Conservation (phyloP, 2,113 vertebrate species). For the Sialia sialis region DNA sequence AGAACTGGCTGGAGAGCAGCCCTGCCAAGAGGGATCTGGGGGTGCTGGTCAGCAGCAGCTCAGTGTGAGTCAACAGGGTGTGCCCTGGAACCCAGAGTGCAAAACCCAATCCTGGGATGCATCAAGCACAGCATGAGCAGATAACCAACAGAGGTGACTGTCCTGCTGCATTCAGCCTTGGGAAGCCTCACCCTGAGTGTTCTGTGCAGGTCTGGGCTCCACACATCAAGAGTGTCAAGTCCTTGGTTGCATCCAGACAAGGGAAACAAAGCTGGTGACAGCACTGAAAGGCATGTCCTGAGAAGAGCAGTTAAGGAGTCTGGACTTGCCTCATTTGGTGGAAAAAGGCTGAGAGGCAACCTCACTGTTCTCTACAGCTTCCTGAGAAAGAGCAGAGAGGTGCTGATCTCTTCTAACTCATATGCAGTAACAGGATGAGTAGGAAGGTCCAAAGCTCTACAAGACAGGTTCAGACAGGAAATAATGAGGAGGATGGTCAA, state of each 20-base stretch:
- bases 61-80: background rate
- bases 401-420: background rate
- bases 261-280: background rate
- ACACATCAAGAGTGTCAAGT: accelerated
- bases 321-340: background rate
- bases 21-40: background rate
- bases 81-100: background rate
- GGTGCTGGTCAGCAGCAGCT: background rate
- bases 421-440: background rate
- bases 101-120: background rate
- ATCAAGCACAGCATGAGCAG: background rate
- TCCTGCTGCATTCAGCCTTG: accelerated
- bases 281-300: background rate
- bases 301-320: background rate
- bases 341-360: background rate
- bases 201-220: background rate
- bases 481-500: background rate
- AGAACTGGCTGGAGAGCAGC: background rate
- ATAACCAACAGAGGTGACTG: too few relatives aligned
- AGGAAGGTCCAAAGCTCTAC: background rate
- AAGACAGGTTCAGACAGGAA: background rate
- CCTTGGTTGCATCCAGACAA: accelerated
- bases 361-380: background rate
- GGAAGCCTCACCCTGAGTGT: too few relatives aligned
- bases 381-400: background rate